These are phyloP conservation scores for Okamejei kenojei DNA, from an alignment of 2,797 vertebrate species.

Conservation along the genomic window DNA sequence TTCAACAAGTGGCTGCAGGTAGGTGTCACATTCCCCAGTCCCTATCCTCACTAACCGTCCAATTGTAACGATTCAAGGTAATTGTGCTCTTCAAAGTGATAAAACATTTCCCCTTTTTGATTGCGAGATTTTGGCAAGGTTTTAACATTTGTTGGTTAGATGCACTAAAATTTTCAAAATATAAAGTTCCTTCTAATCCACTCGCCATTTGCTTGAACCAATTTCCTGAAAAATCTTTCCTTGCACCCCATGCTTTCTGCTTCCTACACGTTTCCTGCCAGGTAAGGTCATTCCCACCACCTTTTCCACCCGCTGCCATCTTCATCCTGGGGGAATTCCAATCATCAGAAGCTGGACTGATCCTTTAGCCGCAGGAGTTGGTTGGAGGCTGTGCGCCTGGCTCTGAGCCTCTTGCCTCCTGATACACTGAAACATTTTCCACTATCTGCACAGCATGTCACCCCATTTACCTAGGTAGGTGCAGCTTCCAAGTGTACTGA, in stretches of 20 bases:
- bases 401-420: too few species aligned
- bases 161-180: neutral
- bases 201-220: neutral
- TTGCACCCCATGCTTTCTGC: neutral
- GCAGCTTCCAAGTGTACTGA: too few species aligned
- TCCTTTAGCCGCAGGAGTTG: too few species aligned
- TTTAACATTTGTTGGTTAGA: neutral
- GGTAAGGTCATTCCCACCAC: too few species aligned
- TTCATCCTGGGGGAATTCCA: too few species aligned
- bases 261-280: neutral
- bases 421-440: too few species aligned
- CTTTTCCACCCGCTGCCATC: too few species aligned
- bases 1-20: slow-evolving; percentile 85
- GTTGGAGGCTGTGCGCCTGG: too few species aligned
- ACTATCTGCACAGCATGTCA: too few species aligned
- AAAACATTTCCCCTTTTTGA: neutral
- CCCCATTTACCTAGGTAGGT: too few species aligned
- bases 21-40: slow-evolving; percentile 43
- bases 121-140: neutral
- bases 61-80: neutral
- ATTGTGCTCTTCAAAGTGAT: neutral
- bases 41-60: too few species aligned
- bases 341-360: too few species aligned
- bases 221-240: neutral
- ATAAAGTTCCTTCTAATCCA: neutral